Conservation (phyloP, 2,888 invertebrate species). For the Dexiosoma caninum region DNA sequence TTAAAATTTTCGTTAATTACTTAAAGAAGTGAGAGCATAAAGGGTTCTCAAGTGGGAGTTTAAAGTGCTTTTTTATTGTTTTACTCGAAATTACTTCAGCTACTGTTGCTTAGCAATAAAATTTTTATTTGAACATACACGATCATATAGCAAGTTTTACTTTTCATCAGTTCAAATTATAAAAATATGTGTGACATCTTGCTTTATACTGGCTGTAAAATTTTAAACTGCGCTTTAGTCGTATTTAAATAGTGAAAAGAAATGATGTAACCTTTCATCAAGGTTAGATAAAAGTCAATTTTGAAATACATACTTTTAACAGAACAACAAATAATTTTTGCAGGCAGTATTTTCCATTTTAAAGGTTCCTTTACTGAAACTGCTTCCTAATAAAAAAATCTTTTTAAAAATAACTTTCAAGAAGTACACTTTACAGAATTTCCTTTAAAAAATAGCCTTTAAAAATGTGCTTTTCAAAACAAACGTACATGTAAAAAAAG, state of each 20-base stretch:
- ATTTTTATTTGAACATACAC: background rate
- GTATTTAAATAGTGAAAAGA: background rate
- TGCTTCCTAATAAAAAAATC: background rate
- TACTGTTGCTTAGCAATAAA: background rate
- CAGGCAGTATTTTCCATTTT: too few species aligned
- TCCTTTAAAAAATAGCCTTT: too few species aligned
- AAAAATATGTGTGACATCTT: background rate
- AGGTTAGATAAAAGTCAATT: too few species aligned
- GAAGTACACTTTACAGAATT: too few species aligned
- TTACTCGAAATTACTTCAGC: background rate
- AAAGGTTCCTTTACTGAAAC: too few species aligned
- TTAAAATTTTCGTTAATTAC: slow-evolving; percentile 13
- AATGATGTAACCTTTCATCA: too few species aligned
- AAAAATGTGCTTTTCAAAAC: background rate
- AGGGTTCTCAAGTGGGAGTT: slow-evolving; percentile 12
- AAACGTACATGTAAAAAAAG: background rate
- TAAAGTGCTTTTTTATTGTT: slow-evolving; percentile 3
- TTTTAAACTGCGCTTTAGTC: background rate
- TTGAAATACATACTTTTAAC: too few species aligned
- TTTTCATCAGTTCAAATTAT: background rate
- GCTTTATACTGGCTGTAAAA: background rate
- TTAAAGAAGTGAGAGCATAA: background rate
- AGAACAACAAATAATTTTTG: too few species aligned
- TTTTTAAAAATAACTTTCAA: background rate
- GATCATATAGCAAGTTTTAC: background rate